Base-by-base conservation (phyloP, 2,113 vertebrate species). In the Brachyistius frenatus region DNA sequence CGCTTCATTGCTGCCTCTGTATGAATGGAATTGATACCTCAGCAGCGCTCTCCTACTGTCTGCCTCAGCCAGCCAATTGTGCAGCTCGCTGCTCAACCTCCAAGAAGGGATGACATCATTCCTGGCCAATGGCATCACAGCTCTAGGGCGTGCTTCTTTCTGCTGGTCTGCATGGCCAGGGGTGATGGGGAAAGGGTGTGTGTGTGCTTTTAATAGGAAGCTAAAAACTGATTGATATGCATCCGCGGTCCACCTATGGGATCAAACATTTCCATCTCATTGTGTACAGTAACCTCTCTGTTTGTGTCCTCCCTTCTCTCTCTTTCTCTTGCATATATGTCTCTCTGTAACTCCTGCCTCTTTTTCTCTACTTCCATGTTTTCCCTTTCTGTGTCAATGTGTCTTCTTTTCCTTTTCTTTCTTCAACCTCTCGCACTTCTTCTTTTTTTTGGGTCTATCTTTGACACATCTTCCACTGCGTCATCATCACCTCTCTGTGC, bases 41-140 rank as follows among this genome's bases (percentile, higher is more conserved):
- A 94, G 93, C 86, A 91, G 87, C 77, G 91, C 94, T 93, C 95
- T 92, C 91, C 88, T 94, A 91, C 95, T 95, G 95, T 96, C 95
- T 94, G 76, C 87, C 73, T 89, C 90, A 46, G 83, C 85, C 84
- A 88, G 87, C 93, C 97, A 98, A 97, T 97, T 90, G 91, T 66
- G 60, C 2, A 61, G 91, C 89, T 93, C 86, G 55, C 83, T 91
- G 91, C 92, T 92, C 92, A 93, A 91, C 88, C 93, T 90, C 84
- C 91, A 93, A 91, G 94, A 96, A 96, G 93, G 90, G 95, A 96
- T 99, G 95, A 99, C 97, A 98, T 99, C 97, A 99, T 98, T 93
- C 93, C 84, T 91, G 93, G 94, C 98, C 98, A 99, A 99, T 99
- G 83, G 92, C 85, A 85, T 88, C 55, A 67, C 91, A 2, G 91